Evolutionary conservation across 1,140 invertebrate genomes (phyloP), one percentile per base, ranked within the genome.

Genomic region (Glomeris maerens): DNA sequence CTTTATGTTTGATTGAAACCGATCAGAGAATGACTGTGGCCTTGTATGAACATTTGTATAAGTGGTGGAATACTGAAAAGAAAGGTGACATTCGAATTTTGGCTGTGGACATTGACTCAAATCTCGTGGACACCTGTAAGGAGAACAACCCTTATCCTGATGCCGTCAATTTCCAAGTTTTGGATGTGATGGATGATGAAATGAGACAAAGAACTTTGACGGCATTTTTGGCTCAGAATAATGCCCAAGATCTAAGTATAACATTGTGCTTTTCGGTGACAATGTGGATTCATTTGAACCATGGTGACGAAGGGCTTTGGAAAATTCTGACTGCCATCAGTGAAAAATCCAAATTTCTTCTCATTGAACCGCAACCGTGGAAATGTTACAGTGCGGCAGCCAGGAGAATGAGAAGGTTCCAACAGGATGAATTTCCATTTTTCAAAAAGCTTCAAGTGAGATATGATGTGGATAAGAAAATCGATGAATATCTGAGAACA

Each of bases 221-320:
- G 42, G 25, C 21, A 55, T 14, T 20, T 38, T 28, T 17, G n/a
- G n/a, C n/a, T n/a, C n/a, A n/a, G n/a, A 31, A 48, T 49, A 29
- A 25, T 46, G 57, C 10, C 2, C 36, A 39, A 26, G 1, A 48
- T 44, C 56, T 1, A 68, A 66, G 52, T 88, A 86, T 66, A 76
- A 84, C 66, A 70, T 77, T 13, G 68, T 75, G 25, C 61, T 86
- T 87, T 64, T 86, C 83, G 17, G 74, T 85, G 13, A 84, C 83
- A n/a, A 85, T 88, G 83, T 88, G 84, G 84, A 83, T 88, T 55
- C 84, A 88, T 64, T 60, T 88, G 23, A 87, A 87, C 63, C 67
- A 80, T 65, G 81, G 83, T 13, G 84, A 88, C 70, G 62, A 66
- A 2, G 82, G 80, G 1, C 62, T 86, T 14, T 59, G 67, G 44